Evolutionary conservation across 2,113 vertebrate species (phyloP), one percentile per base, ranked within the genome.

Genomic region (Empidonax alnorum): DNA sequence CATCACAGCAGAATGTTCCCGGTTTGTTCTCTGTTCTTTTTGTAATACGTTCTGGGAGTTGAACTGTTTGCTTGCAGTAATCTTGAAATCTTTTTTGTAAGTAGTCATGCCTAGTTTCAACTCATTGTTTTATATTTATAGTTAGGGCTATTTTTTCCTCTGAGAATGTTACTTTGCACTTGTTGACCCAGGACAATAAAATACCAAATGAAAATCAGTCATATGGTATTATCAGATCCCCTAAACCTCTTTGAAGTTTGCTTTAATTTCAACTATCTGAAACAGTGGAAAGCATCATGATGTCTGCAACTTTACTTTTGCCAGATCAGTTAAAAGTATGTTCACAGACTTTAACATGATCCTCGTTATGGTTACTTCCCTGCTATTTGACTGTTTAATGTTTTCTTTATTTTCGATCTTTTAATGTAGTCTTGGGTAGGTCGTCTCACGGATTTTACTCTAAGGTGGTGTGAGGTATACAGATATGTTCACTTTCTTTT

Each of bases 251-350:
- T 88, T 94, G 94, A 96, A 94, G 72, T 89, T 93, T 88, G 50
- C 79, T 93, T 94, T 93, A 85, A 88, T 95, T 94, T 65, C 73
- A 89, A 12, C 63, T 94, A 33, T 93, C 79, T 92, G 59, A 42
- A 84, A 19, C 74, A 87, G 63, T 42, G 55, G 72, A 86, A 90
- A 80, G 19, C 46, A 75, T 69, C 53, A 33, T 58, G 42, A 74
- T 74, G 42, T 74, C 63, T 90, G n/a, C 69, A 84, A 10, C n/a
- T 35, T 89, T 63, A n/a, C 10, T 93, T 82, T 63, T 67, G 92
- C 86, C 88, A 93, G 68, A 93, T 95, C 74, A 90, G 50, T 95
- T 93, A 59, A 80, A 92, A 92, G 19, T 59, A 24, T 12, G 20
- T 83, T 79, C 37, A 41, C n/a, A 76, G 66, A 19, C 41, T 90